Evolutionary conservation across 1,140 invertebrate genomes (phyloP), one percentile per base, ranked within the genome.

Genomic region (Globodera rostochiensis): DNA sequence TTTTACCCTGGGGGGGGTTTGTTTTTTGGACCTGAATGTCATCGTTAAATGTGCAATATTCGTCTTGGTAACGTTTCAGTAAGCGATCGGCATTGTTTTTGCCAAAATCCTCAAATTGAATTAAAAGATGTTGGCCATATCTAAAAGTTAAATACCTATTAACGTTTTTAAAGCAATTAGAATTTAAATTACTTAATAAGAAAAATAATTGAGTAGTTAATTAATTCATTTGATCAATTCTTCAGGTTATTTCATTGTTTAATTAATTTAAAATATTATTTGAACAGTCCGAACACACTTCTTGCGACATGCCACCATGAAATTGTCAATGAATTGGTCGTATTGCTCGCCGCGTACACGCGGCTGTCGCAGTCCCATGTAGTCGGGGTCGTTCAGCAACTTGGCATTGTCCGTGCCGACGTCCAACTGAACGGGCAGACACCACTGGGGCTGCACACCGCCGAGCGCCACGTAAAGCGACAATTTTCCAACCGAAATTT

Each of bases 261-360:
- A 36, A 36, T 36, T 36, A 36, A 36, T 36, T 36, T 36, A 36
- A 36, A 36, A 2, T 36, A 36, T 36, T 36, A 15, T 6, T 53
- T 53, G 4, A 15, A 15, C n/a, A 83, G 74, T 53, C 25, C 5
- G 3, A 36, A 4, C n/a, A 21, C 8, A 83, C 81, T 71, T 70
- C 49, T 83, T 83, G 50, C 71, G 9, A 77, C 95, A 95, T 3
- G 96, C 96, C 88, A 95, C 92, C 96, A 99, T 98, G 90, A 99
- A 98, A 91, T 99, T 97, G 88, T 99, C 97, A 78, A 99, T 93
- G 85, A 99, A 94, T 67, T 94, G 94, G 90, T 98, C 96, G 90
- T 99, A 99, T 79, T 94, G 93, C 57, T 93, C 92, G 15, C 97
- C 97, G 47, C 93, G 93, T 0, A 94, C 93, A 73, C 97, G 92